Evolutionary conservation across 2,797 vertebrate genomes (phyloP), one percentile per base, ranked within the genome.

Genomic region (Champsocephalus esox): DNA sequence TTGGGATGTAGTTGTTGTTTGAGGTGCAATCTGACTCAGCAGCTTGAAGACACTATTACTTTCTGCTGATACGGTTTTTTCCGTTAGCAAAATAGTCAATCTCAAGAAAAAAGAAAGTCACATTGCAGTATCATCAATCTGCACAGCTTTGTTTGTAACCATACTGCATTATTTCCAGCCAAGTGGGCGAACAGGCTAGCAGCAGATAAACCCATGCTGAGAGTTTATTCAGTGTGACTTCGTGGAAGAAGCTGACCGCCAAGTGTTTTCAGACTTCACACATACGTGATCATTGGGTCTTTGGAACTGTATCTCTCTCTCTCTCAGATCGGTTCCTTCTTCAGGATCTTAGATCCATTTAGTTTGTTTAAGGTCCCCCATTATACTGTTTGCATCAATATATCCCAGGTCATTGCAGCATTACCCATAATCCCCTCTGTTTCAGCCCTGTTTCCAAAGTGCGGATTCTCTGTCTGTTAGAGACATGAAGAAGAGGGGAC

Each of bases 321-420:
- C 0, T 68, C 45, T 43, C 66, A 92, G 90, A 55, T 92, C 52
- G 98, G 98, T 32, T 99, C 98, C 57, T 99, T 99, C 94, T 99
- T 99, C 94, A 99, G 99, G 98, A 98, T 99, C 93, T 99, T 28
- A 28, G 24, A 3, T 28, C 24, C 24, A 3, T 28, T n/a, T n/a
- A n/a, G n/a, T n/a, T n/a, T n/a, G n/a, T n/a, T 24, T 3, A 24
- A 24, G 24, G 24, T 24, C 24, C 24, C 24, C 24, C 2, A 24
- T 3, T 24, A 3, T 24, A 24, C 24, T 24, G 21, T 21, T 0
- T 24, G 3, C 24, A 24, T 24, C 24, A 24, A 24, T 24, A 24
- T 24, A 24, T 24, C 3, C 2, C 3, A 24, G 24, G 24, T 24
- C 24, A 24, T 24, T 24, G 24, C 24, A 24, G 24, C 24, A 24